A percentile compares a stretch with the other conserved stretches of the same genome.
Evolutionary conservation across 2,797 vertebrate species (phyloP).

Genomic region (Centroberyx gerrardi): DNA sequence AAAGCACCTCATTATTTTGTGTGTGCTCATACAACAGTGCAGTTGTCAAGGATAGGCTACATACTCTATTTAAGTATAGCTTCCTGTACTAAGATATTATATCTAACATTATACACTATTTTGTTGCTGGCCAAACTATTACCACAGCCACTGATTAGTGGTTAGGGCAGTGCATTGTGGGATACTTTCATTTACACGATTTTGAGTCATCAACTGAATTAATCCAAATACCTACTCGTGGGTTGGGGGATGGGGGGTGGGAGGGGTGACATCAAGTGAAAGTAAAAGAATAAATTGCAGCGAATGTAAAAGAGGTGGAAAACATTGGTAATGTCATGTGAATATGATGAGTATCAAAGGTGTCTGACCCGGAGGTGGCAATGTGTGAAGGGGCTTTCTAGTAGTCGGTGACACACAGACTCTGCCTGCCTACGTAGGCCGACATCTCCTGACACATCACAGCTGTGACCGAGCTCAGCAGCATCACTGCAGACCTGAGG

Average conservation of each 20-base stretch:
- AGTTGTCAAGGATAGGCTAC: too few relatives aligned
- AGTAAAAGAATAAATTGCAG: too few relatives aligned
- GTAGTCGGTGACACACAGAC: slow-evolving; percentile 82
- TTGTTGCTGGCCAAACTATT: background rate
- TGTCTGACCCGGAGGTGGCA: slow-evolving; percentile 89
- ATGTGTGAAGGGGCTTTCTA: slow-evolving; percentile 85
- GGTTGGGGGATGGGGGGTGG: too few relatives aligned
- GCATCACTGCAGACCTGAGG: slow-evolving; percentile 86
- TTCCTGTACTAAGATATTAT: background rate
- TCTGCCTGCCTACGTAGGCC: slow-evolving; percentile 72
- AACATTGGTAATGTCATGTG: background rate
- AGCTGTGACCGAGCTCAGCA: slow-evolving; percentile 83
- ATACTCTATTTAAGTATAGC: too few relatives aligned
- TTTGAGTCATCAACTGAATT: background rate
- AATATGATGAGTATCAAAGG: background rate
- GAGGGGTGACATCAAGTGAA: background rate
- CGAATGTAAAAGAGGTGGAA: background rate
- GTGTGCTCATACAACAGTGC: too few relatives aligned
- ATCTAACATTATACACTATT: background rate
- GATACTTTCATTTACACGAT: background rate
- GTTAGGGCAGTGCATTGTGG: background rate
- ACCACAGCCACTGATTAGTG: background rate
- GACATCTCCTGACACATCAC: slow-evolving; percentile 65
- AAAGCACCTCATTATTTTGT: background rate
- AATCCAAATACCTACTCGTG: background rate